Evolutionary conservation across 2,888 invertebrate species (phyloP).

Genomic region (Prosopocoilus inquinatus): DNA sequence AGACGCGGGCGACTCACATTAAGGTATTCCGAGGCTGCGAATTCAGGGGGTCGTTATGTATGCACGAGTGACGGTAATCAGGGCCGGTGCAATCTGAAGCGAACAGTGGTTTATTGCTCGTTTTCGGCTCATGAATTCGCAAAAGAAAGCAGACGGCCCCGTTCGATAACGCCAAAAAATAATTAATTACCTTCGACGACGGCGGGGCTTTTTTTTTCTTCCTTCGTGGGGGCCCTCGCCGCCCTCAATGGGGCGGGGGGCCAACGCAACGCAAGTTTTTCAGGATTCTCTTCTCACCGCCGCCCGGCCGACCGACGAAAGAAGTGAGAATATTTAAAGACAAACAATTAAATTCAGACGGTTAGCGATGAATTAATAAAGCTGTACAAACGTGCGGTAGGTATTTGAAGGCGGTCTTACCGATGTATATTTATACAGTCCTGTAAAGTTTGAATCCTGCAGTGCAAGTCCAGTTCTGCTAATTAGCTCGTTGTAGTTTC

Average conservation of each 20-base stretch:
- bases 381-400: constrained; percentile 15
- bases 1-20: neutral
- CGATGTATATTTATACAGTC: constrained; percentile 18
- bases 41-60: constrained; percentile 37
- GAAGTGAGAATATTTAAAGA: constrained; percentile 19
- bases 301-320: constrained; percentile 6
- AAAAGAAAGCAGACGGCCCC: constrained; percentile 61
- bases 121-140: constrained; percentile 67
- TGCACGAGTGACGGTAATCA: constrained; percentile 45
- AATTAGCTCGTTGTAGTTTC: constrained; percentile 19
- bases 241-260: constrained; percentile 43
- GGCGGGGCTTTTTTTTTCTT: constrained; percentile 52
- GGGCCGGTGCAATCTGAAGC: constrained; percentile 38
- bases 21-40: constrained; percentile 1
- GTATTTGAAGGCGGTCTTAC: constrained; percentile 10
- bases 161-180: constrained; percentile 70
- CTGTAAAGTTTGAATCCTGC: constrained; percentile 13
- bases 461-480: constrained; percentile 17
- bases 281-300: neutral
- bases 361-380: constrained; percentile 20
- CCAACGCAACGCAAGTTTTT: constrained; percentile 36
- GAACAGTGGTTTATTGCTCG: constrained; percentile 46
- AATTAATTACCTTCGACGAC: constrained; percentile 68
- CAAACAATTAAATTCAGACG: constrained; percentile 21
- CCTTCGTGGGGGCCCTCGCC: constrained; percentile 1